A percentile compares a stretch with the other conserved stretches of the same genome.
Evolutionary conservation across 2,797 vertebrate genomes (phyloP).

Genomic region (Acanthurus leucopareius): DNA sequence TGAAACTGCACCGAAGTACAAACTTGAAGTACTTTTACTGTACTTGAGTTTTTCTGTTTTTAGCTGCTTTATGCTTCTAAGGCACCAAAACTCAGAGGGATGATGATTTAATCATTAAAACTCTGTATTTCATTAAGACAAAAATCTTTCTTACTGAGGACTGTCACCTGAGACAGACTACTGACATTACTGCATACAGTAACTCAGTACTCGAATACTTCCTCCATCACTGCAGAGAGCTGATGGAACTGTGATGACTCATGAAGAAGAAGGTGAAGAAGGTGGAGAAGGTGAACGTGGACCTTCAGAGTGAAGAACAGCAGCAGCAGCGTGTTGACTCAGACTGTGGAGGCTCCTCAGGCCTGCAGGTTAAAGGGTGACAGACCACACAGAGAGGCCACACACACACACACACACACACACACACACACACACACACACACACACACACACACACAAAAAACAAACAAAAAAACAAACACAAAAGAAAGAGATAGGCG

Average conservation of each 20-base stretch:
- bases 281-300: constrained; percentile 3
- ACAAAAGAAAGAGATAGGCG: too few species aligned
- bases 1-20: too few species aligned
- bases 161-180: too few species aligned
- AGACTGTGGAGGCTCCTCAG: constrained; percentile 64
- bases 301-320: constrained; percentile 40
- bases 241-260: background rate
- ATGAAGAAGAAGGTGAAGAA: background rate
- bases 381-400: constrained; percentile 81
- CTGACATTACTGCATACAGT: too few species aligned
- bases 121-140: too few species aligned
- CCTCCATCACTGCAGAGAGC: background rate
- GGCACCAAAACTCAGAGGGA: too few species aligned
- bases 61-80: too few species aligned
- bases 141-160: too few species aligned
- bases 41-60: too few species aligned
- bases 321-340: constrained; percentile 56
- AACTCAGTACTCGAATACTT: background rate
- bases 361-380: constrained; percentile 74
- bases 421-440: constrained; percentile 34
- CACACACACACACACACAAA: constrained; percentile 14
- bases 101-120: too few species aligned
- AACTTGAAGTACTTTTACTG: too few species aligned
- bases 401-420: constrained; percentile 50
- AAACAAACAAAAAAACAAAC: constrained; percentile 19